A percentile compares a stretch with the other conserved stretches of the same genome.
Conservation (phyloP, 2,888 invertebrate species). For the Troglohyphantes excavatus region DNA sequence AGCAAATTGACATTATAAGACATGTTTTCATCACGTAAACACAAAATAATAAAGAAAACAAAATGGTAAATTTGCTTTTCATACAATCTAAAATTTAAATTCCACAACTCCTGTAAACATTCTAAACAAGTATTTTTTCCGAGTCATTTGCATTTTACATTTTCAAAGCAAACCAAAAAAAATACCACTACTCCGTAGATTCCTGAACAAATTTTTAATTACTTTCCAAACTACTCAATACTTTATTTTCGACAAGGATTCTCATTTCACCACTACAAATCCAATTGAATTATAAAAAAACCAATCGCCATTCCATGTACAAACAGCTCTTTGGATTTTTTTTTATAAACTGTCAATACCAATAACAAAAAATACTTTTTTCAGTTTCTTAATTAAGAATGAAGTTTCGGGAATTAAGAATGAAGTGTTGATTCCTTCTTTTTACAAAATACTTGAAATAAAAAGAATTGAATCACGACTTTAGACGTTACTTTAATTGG, state of each 20-base stretch:
- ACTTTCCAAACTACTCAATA: neutral
- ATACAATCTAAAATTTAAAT: too few relatives aligned
- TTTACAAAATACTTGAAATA: neutral
- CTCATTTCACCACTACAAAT: neutral
- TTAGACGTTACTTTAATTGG: neutral
- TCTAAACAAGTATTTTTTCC: too few relatives aligned
- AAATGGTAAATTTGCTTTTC: too few relatives aligned
- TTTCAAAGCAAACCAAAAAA: too few relatives aligned
- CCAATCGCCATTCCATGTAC: neutral
- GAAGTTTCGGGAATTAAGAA: conserved; percentile 9
- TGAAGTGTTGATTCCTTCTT: neutral
- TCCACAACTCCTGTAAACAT: too few relatives aligned
- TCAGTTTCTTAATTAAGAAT: neutral
- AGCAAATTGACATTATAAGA: too few relatives aligned
- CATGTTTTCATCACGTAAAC: too few relatives aligned
- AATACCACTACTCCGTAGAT: too few relatives aligned
- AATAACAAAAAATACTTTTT: neutral
- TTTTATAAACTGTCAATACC: neutral
- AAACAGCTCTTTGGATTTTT: neutral
- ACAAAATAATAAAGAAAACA: too few relatives aligned
- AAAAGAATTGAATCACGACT: neutral
- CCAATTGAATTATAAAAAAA: neutral
- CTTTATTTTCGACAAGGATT: neutral
- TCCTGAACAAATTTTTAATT: neutral
- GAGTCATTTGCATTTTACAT: too few relatives aligned